Conservation (phyloP, 2,888 invertebrate genomes). For the Eristalis pertinax region DNA sequence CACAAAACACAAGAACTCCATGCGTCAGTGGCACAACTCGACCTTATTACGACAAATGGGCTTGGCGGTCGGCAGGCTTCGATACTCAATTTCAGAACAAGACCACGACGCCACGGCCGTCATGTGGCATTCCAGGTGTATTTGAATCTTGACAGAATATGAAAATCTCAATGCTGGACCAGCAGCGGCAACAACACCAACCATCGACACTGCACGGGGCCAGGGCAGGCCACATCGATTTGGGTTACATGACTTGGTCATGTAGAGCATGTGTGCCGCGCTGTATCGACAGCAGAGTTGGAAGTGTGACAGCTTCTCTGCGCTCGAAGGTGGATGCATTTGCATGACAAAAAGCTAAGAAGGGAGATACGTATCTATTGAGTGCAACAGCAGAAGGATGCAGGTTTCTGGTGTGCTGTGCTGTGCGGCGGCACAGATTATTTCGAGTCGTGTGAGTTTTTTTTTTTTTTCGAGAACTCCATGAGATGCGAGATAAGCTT, state of each 20-base stretch:
- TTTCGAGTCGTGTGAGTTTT: conserved; percentile 33
- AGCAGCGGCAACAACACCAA: not conserved
- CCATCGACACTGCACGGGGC: not conserved
- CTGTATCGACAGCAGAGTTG: conserved; percentile 20
- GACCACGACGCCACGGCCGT: conserved; percentile 16
- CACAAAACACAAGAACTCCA: not conserved
- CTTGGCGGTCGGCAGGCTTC: conserved; percentile 65
- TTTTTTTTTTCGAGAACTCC: conserved; percentile 34
- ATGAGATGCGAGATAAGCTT: conserved; percentile 58
- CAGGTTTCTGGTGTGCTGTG: conserved; percentile 18
- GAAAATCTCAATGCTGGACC: conserved; percentile 53
- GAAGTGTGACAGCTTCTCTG: conserved; percentile 52
- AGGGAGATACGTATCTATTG: conserved; percentile 42
- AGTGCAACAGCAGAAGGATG: conserved; percentile 45
- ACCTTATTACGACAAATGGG: conserved; percentile 71
- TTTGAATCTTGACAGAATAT: conserved; percentile 57
- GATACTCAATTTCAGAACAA: conserved; percentile 46
- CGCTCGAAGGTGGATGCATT: conserved; percentile 36
- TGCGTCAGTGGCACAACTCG: conserved; percentile 50
- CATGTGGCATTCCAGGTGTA: conserved; percentile 42
- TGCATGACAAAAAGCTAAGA: conserved; percentile 52
- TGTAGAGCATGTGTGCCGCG: conserved; percentile 57
- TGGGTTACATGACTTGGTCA: conserved; percentile 63
- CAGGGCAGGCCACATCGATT: conserved; percentile 53
- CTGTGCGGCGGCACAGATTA: conserved; percentile 27